A percentile compares a stretch with the other conserved stretches of the same genome.
phyloP scores from a whole-genome alignment of 1,140 invertebrate genomes.

The Lasioglossum albipes region DNA sequence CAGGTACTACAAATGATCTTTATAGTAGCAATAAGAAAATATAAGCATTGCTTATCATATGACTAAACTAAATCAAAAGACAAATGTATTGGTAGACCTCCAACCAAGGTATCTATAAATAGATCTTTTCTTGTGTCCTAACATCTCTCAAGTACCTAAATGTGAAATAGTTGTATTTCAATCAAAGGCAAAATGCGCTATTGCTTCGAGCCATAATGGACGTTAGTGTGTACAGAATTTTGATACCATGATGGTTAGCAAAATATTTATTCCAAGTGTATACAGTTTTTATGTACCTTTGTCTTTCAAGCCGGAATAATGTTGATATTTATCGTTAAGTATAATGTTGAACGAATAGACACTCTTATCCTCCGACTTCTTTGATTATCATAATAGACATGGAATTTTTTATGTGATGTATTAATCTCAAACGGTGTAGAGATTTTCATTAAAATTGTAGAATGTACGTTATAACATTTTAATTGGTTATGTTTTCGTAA shows the following conservation, averaged over 20 bases:
- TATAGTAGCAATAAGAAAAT: background rate
- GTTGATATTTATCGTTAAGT: constrained; percentile 8
- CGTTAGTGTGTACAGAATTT: constrained; percentile 7
- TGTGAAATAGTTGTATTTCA: constrained; percentile 60
- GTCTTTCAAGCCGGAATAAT: background rate
- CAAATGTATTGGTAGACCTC: constrained; percentile 74
- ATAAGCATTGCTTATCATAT: constrained; percentile 55
- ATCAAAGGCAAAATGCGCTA: constrained; percentile 27
- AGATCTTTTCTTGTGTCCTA: constrained; percentile 73
- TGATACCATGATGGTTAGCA: background rate
- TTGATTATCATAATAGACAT: background rate
- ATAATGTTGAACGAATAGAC: background rate
- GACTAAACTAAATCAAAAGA: constrained; percentile 61
- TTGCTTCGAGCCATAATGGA: constrained; percentile 6
- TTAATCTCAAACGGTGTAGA: background rate
- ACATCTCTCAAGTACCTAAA: constrained; percentile 69
- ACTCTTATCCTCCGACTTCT: background rate
- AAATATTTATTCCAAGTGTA: background rate
- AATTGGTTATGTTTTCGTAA: constrained; percentile 36
- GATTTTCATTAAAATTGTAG: constrained; percentile 14
- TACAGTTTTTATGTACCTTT: background rate
- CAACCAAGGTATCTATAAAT: constrained; percentile 76
- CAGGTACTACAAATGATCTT: background rate
- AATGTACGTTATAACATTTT: background rate
- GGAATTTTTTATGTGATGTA: background rate